A percentile compares a stretch with the other conserved stretches of the same genome.
phyloP scores from a whole-genome alignment of 2,888 invertebrate species.

The Aproaerema taeniolella region DNA sequence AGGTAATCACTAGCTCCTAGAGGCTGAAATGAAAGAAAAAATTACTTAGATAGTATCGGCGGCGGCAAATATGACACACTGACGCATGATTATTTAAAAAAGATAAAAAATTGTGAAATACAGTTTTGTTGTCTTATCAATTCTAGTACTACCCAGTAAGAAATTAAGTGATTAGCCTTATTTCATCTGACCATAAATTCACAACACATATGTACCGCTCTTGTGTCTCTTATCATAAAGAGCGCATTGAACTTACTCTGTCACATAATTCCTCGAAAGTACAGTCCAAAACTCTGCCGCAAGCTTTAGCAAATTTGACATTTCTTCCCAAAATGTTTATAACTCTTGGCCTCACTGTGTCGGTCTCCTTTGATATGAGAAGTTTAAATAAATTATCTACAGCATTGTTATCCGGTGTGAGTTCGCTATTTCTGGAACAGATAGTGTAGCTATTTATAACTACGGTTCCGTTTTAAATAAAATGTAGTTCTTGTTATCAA shows the following conservation, averaged over 20 bases:
- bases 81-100: too few species aligned
- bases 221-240: too few species aligned
- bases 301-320: constrained; percentile 91
- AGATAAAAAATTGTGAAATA: too few species aligned
- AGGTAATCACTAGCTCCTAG: constrained; percentile 97
- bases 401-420: constrained; percentile 73
- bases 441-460: constrained; percentile 6
- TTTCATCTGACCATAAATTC: too few species aligned
- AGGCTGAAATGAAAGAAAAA: constrained; percentile 77
- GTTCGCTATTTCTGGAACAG: constrained; percentile 79
- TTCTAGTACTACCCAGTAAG: too few species aligned
- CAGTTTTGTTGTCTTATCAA: too few species aligned
- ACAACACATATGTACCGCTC: too few species aligned
- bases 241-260: constrained; percentile 78
- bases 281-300: constrained; percentile 93
- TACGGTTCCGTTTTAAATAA: too few species aligned
- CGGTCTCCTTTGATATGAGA: constrained; percentile 92
- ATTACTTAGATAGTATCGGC: background rate
- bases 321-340: constrained; percentile 93
- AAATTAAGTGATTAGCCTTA: too few species aligned
- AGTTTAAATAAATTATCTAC: constrained; percentile 92
- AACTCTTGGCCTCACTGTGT: constrained; percentile 88
- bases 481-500: background rate
- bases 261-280: constrained; percentile 94
- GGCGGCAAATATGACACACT: too few species aligned